These are phyloP conservation scores for Drosophila nr. medialis DNA, from an alignment of 2,888 invertebrate species.

Conservation along the genomic window DNA sequence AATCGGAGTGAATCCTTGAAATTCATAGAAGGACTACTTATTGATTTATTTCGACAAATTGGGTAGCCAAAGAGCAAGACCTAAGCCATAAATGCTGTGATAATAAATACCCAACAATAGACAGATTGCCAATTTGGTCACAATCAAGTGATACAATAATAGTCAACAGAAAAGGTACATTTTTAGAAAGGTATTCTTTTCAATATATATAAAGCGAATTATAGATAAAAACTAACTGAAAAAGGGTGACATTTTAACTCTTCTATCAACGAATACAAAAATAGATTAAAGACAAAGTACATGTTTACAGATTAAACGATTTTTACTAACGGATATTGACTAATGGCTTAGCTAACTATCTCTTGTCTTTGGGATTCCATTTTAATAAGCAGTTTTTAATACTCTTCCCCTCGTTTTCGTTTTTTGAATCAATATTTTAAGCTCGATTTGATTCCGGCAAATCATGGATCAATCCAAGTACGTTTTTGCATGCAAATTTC, in stretches of 20 bases:
- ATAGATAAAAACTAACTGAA: background rate
- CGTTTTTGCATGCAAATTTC: slow-evolving; percentile 49
- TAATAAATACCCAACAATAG: background rate
- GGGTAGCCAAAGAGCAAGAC: no score
- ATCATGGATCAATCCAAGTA: slow-evolving; percentile 24
- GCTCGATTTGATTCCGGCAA: slow-evolving; percentile 1
- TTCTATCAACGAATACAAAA: background rate
- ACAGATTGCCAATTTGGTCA: background rate
- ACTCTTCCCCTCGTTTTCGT: background rate
- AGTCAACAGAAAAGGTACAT: background rate
- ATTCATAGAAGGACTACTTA: background rate
- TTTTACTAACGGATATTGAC: background rate
- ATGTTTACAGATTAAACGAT: background rate
- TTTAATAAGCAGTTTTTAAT: background rate
- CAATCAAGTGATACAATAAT: background rate
- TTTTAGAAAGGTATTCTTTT: background rate
- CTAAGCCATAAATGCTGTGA: background rate
- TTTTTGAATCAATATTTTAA: slow-evolving; percentile 7
- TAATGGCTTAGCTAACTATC: background rate
- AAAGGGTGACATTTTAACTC: background rate
- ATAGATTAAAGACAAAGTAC: background rate
- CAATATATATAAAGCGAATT: no score
- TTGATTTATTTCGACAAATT: background rate
- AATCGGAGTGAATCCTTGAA: slow-evolving; percentile 1
- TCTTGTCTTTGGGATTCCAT: background rate